These are phyloP conservation scores for Bilobella aurantiaca DNA, from an alignment of 1,140 invertebrate genomes.

Conservation along the genomic window DNA sequence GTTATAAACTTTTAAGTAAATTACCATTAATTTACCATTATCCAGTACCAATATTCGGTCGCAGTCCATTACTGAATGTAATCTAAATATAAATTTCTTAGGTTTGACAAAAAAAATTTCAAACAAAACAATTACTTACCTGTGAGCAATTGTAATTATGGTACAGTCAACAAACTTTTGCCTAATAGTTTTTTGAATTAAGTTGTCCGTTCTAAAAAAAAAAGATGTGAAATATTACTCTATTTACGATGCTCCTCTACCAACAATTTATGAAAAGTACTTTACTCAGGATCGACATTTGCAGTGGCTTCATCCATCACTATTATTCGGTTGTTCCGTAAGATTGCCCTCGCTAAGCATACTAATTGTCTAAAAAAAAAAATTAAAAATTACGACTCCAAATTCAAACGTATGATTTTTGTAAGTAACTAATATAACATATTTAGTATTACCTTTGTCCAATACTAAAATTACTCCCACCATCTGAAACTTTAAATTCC, in stretches of 20 bases:
- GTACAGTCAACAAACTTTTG: conserved; percentile 61
- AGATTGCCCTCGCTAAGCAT: conserved; percentile 44
- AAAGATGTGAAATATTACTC: background rate
- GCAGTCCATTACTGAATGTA: conserved; percentile 64
- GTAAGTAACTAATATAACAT: too few relatives aligned
- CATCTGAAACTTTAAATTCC: conserved; percentile 39
- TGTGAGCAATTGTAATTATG: conserved; percentile 71
- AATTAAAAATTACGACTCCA: too few relatives aligned
- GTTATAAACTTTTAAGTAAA: background rate
- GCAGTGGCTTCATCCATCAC: conserved; percentile 46
- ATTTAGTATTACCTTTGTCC: conserved; percentile 43
- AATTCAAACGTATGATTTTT: too few relatives aligned
- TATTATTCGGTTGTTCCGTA: conserved; percentile 40
- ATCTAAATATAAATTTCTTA: conserved; percentile 41
- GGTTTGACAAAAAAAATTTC: background rate
- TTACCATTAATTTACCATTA: conserved; percentile 48
- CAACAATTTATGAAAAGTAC: background rate
- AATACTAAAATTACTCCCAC: conserved; percentile 42
- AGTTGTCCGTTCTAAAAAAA: conserved; percentile 47
- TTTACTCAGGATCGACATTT: conserved; percentile 39
- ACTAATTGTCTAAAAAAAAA: conserved; percentile 38
- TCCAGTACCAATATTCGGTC: conserved; percentile 64
- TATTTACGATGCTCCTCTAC: background rate
- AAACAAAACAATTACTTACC: conserved; percentile 38
- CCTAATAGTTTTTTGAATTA: conserved; percentile 63